Conservation (phyloP, 2,797 vertebrate species). For the Emys orbicularis region DNA sequence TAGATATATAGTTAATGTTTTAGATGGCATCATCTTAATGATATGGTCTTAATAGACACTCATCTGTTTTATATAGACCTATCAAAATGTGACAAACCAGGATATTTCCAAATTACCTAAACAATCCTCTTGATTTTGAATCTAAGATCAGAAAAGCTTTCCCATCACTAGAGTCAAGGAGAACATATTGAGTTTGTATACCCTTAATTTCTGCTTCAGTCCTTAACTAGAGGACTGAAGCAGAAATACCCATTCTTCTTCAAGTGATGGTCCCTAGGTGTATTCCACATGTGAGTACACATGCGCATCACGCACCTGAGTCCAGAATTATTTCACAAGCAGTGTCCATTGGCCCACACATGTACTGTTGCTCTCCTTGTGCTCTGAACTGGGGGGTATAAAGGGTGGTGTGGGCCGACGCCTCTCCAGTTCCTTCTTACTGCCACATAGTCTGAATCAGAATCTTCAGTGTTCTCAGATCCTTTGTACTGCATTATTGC, state of each 20-base stretch:
- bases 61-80: not conserved
- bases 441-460: too few relatives aligned
- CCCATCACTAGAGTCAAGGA: not conserved
- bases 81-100: not conserved
- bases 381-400: too few relatives aligned
- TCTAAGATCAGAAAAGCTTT: not conserved
- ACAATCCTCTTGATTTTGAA: not conserved
- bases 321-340: too few relatives aligned
- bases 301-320: too few relatives aligned
- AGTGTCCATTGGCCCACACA: too few relatives aligned
- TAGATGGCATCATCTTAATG: not conserved
- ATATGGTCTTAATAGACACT: not conserved
- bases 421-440: too few relatives aligned
- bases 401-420: too few relatives aligned
- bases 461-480: too few relatives aligned
- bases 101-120: not conserved
- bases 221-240: not conserved
- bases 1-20: not conserved
- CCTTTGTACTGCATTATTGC: too few relatives aligned
- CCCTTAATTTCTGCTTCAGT: not conserved
- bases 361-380: too few relatives aligned
- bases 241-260: rapidly evolving
- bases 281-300: too few relatives aligned
- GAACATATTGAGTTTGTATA: not conserved
- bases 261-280: too few relatives aligned